phyloP scores from a whole-genome alignment of 2,113 vertebrate genomes.

The Ptyas mucosa region DNA sequence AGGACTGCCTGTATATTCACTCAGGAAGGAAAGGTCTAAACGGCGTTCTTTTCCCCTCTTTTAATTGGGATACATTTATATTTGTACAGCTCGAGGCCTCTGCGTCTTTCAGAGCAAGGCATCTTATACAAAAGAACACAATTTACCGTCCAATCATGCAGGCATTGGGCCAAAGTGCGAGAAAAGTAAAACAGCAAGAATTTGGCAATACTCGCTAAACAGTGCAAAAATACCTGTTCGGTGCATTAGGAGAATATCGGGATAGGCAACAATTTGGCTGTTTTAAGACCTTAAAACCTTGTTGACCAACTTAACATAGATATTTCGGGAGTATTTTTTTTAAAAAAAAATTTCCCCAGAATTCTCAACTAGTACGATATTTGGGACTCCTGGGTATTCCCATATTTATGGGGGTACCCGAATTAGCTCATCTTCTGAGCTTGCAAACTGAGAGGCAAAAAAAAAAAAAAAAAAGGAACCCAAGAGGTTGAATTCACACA shows the following conservation, averaged over 20 bases:
- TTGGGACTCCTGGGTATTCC: not conserved
- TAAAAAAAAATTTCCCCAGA: not conserved
- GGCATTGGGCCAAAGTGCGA: constrained; percentile 15
- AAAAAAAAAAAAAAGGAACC: too few species aligned
- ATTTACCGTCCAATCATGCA: constrained; percentile 51
- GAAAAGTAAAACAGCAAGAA: constrained; percentile 26
- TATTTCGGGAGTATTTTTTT: not conserved
- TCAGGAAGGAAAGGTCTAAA: not conserved
- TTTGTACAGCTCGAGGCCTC: not conserved
- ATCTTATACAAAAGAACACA: not conserved
- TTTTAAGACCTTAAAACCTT: not conserved
- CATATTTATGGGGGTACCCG: not conserved
- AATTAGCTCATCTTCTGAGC: not conserved
- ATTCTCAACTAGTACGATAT: not conserved
- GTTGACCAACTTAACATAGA: not conserved
- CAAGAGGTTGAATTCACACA: not conserved
- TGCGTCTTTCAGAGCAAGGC: constrained; percentile 31
- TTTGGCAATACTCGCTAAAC: constrained; percentile 14
- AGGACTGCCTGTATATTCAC: too few species aligned
- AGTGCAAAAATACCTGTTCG: not conserved
- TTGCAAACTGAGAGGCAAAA: not conserved
- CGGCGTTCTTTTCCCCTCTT: not conserved
- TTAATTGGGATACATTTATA: constrained; percentile 48
- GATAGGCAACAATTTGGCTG: not conserved
- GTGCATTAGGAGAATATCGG: not conserved